phyloP scores from a whole-genome alignment of 2,888 invertebrate genomes.

The Diaphora mendica region DNA sequence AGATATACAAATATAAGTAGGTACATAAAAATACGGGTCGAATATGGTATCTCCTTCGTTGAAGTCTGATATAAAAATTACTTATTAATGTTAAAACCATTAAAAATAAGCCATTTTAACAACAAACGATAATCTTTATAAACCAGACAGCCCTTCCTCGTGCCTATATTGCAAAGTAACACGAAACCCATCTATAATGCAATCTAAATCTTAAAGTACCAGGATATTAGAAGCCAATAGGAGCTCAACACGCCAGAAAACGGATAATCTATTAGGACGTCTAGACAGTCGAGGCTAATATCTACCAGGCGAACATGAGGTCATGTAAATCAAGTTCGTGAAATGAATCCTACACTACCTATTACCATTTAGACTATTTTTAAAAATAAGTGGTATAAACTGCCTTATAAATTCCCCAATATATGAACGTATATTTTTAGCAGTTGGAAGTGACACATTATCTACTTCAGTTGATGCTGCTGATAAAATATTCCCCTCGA shows the following conservation, averaged over 20 bases:
- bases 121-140: background rate
- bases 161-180: constrained; percentile 5
- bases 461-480: background rate
- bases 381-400: constrained; percentile 30
- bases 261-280: constrained; percentile 37
- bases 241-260: constrained; percentile 21
- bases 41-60: background rate
- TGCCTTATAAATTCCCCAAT: constrained; percentile 14
- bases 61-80: background rate
- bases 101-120: constrained; percentile 2
- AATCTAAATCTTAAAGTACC: constrained; percentile 13
- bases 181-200: constrained; percentile 17
- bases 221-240: constrained; percentile 11
- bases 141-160: constrained; percentile 3
- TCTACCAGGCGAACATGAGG: constrained; percentile 21
- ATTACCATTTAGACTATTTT: constrained; percentile 46
- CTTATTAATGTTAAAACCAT: background rate
- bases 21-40: background rate
- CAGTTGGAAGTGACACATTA: background rate
- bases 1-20: too few species aligned
- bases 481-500: background rate
- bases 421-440: constrained; percentile 3
- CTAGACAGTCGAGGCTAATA: constrained; percentile 44
- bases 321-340: constrained; percentile 45
- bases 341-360: constrained; percentile 25